These are phyloP conservation scores for Abrostola triplasia DNA, from an alignment of 2,888 invertebrate genomes.

Conservation along the genomic window DNA sequence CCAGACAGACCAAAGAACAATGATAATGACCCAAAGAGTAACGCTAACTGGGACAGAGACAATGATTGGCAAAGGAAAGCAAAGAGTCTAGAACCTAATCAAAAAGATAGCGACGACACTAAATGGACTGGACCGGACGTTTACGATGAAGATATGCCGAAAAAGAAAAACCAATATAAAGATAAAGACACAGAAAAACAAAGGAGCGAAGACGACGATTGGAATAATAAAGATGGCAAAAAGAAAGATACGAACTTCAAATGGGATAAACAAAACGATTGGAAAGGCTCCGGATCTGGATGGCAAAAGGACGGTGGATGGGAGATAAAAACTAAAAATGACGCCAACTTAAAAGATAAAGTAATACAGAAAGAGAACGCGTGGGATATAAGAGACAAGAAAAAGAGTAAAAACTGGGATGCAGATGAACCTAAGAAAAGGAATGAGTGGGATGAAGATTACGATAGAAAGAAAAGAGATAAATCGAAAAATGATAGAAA, in stretches of 20 bases:
- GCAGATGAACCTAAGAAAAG: slow-evolving; percentile 3
- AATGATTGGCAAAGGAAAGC: background rate
- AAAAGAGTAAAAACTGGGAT: background rate
- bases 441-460: background rate
- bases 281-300: background rate
- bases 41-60: background rate
- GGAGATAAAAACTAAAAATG: background rate
- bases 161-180: background rate
- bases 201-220: background rate
- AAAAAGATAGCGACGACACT: background rate
- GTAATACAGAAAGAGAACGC: background rate
- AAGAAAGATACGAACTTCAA: background rate
- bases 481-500: background rate
- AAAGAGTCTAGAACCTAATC: no score
- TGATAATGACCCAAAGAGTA: background rate
- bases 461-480: slow-evolving; percentile 3
- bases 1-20: background rate
- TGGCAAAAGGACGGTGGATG: background rate
- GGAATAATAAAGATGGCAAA: background rate
- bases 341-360: background rate
- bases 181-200: background rate
- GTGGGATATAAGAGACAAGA: slow-evolving; percentile 6
- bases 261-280: background rate
- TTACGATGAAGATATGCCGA: background rate
- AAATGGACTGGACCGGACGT: background rate